Evolutionary conservation across 2,113 vertebrate genomes (phyloP).

Genomic region (Salvelinus sp.): DNA sequence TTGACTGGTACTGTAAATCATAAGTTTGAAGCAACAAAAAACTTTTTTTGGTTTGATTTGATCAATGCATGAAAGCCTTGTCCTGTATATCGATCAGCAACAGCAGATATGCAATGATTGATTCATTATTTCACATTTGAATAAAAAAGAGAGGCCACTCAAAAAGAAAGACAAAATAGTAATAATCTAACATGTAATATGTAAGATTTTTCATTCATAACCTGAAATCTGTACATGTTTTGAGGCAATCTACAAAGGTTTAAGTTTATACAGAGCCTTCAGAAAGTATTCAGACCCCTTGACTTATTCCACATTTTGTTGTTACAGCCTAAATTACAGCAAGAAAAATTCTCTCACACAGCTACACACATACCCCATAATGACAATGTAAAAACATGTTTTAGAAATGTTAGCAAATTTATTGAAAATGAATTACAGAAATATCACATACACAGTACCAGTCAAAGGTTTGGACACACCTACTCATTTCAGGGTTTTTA

Average conservation of each 20-base stretch:
- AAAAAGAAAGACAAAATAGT: slow-evolving; percentile 54
- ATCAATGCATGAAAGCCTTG: slow-evolving; percentile 17
- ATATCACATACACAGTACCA: too few species aligned
- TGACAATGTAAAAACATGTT: too few species aligned
- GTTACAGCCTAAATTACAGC: too few species aligned
- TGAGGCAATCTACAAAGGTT: slow-evolving; percentile 37
- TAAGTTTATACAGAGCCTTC: slow-evolving; percentile 34
- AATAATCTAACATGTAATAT: slow-evolving; percentile 35
- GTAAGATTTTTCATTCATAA: slow-evolving; percentile 58
- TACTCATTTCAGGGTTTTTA: too few species aligned
- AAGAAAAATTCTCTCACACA: too few species aligned
- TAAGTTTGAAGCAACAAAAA: slow-evolving; percentile 26
- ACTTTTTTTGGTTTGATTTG: neutral
- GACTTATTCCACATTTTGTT: too few species aligned
- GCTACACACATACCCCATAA: too few species aligned
- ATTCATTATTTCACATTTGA: slow-evolving; percentile 58
- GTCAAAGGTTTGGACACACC: too few species aligned
- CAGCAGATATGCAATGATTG: slow-evolving; percentile 34
- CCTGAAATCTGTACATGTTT: slow-evolving; percentile 75
- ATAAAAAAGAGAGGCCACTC: slow-evolving; percentile 66
- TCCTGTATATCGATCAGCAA: slow-evolving; percentile 33
- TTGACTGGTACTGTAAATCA: neutral
- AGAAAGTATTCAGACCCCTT: too few species aligned
- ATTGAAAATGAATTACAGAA: too few species aligned
- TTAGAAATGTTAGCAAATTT: too few species aligned